Evolutionary conservation across 2,888 invertebrate genomes (phyloP).

Genomic region (Ennomos quercinarius): DNA sequence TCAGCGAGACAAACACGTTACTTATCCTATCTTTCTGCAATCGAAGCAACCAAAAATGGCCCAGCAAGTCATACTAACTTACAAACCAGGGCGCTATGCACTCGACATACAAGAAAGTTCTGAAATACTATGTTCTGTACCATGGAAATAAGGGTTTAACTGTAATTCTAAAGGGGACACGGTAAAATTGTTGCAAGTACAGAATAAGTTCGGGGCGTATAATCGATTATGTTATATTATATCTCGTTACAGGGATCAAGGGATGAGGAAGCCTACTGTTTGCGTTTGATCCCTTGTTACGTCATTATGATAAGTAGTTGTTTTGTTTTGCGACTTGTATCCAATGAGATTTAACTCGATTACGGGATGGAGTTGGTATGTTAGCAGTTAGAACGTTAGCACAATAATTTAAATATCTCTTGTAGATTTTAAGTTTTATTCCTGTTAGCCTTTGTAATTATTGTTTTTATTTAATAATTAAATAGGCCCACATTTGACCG

Average conservation of each 20-base stretch:
- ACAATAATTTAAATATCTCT: too few species aligned
- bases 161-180: not conserved
- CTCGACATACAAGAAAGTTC: slow-evolving; percentile 12
- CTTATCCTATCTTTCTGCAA: slow-evolving; percentile 39
- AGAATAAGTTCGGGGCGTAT: slow-evolving; percentile 69
- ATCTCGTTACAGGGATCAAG: slow-evolving; percentile 62
- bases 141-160: slow-evolving; percentile 11
- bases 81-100: slow-evolving; percentile 31
- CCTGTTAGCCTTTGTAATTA: too few species aligned
- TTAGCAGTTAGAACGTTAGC: too few species aligned
- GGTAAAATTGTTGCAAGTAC: slow-evolving; percentile 40
- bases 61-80: slow-evolving; percentile 59
- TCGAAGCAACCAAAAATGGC: slow-evolving; percentile 61
- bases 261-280: slow-evolving; percentile 46
- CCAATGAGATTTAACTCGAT: slow-evolving; percentile 9
- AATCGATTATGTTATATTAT: slow-evolving; percentile 76
- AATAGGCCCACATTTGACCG: too few species aligned
- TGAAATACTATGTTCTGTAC: slow-evolving; percentile 38
- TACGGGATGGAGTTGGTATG: not conserved
- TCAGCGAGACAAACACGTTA: too few species aligned
- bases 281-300: slow-evolving; percentile 52
- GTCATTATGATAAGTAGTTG: slow-evolving; percentile 38
- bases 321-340: slow-evolving; percentile 37
- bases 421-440: not conserved
- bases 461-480: too few species aligned